These are phyloP conservation scores for Centruroides vittatus DNA, from an alignment of 1,140 invertebrate species.

Conservation along the genomic window DNA sequence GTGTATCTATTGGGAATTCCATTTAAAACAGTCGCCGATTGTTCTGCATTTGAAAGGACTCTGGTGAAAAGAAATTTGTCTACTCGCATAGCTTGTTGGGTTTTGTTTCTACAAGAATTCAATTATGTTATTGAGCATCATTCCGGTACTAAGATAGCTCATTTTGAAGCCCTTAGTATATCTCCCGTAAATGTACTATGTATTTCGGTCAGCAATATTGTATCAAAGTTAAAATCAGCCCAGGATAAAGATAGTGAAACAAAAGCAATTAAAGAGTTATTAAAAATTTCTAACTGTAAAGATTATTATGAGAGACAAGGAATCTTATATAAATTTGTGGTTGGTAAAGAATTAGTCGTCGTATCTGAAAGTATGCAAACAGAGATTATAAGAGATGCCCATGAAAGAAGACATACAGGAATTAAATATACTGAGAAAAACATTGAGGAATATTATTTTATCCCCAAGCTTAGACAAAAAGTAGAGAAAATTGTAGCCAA, in stretches of 20 bases:
- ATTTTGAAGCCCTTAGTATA: constrained; percentile 1
- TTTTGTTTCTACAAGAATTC: not conserved
- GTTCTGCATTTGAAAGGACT: not conserved
- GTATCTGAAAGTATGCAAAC: not conserved
- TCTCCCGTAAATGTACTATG: not conserved
- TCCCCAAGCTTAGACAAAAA: not conserved
- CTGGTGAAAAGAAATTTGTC: not conserved
- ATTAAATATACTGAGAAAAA: not conserved
- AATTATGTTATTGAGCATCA: constrained; percentile 1
- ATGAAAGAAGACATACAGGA: not conserved
- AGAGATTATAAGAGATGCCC: not conserved
- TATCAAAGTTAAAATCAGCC: not conserved
- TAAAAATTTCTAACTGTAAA: not conserved
- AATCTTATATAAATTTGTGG: constrained; percentile 3
- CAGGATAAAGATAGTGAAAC: not conserved
- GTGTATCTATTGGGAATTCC: not conserved
- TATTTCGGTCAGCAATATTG: not conserved
- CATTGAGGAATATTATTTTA: not conserved
- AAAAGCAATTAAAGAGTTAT: not conserved
- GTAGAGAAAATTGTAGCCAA: not conserved
- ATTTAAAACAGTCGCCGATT: too few relatives aligned
- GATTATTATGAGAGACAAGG: not conserved
- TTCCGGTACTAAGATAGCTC: not conserved
- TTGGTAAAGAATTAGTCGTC: not conserved
- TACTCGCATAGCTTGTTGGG: not conserved